Evolutionary conservation across 2,797 vertebrate genomes (phyloP).

Genomic region (Emydoidea blandingii): DNA sequence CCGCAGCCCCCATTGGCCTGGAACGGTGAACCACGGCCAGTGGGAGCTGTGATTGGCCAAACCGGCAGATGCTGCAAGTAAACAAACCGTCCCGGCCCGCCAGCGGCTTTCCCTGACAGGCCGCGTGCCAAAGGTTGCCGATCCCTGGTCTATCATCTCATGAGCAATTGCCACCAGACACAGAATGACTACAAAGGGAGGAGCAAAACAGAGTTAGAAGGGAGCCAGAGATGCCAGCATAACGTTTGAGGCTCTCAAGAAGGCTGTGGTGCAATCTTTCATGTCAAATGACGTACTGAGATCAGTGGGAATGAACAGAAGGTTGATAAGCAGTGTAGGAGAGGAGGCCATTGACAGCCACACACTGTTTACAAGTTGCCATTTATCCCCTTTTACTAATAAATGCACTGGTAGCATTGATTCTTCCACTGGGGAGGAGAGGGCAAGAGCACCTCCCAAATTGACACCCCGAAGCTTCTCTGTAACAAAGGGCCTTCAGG

Average conservation of each 20-base stretch:
- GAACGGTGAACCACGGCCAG: no score
- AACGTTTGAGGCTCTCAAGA: background rate
- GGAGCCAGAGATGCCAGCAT: background rate
- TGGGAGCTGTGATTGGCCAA: no score
- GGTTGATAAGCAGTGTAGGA: fast-evolving
- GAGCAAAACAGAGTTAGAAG: background rate
- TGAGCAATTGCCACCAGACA: background rate
- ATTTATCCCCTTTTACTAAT: fast-evolving
- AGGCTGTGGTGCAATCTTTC: background rate
- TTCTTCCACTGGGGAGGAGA: background rate
- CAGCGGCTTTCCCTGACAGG: no score
- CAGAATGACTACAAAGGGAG: background rate
- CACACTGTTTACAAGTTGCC: background rate
- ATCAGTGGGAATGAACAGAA: fast-evolving
- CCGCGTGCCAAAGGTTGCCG: no score
- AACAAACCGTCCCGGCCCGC: no score
- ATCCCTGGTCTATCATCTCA: background rate
- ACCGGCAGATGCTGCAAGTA: no score
- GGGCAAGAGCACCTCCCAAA: background rate
- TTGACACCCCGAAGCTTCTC: background rate
- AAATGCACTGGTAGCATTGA: background rate
- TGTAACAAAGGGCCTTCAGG: fast-evolving
- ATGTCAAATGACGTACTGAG: background rate
- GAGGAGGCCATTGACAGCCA: fast-evolving
- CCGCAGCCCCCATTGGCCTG: no score